Evolutionary conservation across 1,140 invertebrate genomes (phyloP), one percentile per base, ranked within the genome.

Genomic region (Physella acuta): DNA sequence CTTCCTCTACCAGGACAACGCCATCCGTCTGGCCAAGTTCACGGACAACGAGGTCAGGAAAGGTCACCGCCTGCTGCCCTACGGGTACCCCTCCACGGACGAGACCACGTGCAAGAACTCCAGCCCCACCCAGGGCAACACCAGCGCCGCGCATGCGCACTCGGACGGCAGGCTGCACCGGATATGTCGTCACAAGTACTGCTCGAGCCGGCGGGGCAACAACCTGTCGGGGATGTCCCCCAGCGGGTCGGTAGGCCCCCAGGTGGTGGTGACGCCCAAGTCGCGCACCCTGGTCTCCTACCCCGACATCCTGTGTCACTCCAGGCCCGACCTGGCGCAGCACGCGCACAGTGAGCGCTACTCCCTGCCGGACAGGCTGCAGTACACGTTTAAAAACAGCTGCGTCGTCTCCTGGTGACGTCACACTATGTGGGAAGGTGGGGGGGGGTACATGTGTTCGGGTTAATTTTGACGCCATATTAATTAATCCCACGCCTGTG

Each of bases 81-180:
- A 39, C 5, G 31, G 37, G 5, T 70, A 64, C 60, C 73, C 68
- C 16, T 75, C 73, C 30, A 75, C 73, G 28, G 73, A 73, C n/a
- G 73, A 75, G 44, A 68, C 71, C 1, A 56, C 53, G 3, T 39
- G 61, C 49, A 59, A 49, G 44, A 59, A 59, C 20, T 16, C 5
- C 20, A 68, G 65, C 60, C 71, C 34, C 33, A 63, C 56, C n/a
- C 11, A 17, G 36, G 39, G 28, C 36, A 66, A 24, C 59, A 56
- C 55, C 52, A 64, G 68, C 53, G 56, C 58, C 65, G 60, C 68
- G 58, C 73, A 75, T 69, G 71, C 73, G 30, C 73, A 75, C 37
- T 75, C 73, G n/a, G 73, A 75, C 44, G 73, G 73, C n/a, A 64
- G 73, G 26, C 52, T 75, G 52, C 61, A 71, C 26, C 56, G 56